Conservation (phyloP, 2,797 vertebrate genomes). For the Strix occidentalis region DNA sequence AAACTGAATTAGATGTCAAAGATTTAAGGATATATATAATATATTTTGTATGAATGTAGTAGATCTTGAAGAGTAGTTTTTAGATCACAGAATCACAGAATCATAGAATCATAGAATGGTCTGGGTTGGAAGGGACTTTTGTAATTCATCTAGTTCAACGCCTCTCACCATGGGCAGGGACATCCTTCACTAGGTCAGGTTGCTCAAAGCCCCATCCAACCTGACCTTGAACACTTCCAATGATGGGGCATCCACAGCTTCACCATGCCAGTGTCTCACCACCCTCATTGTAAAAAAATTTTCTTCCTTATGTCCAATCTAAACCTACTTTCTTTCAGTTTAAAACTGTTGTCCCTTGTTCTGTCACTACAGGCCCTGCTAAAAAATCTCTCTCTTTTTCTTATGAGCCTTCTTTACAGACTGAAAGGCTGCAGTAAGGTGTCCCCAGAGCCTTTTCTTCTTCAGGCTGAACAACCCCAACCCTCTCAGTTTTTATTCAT, state of each 20-base stretch:
- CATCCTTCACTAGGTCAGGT: not conserved
- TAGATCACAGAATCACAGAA: not conserved
- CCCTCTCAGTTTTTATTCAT: not conserved
- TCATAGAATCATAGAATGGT: not conserved
- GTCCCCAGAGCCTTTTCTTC: not conserved
- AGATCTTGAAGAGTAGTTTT: not conserved
- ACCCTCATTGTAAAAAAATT: not conserved
- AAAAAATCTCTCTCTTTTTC: not conserved
- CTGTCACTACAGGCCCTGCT: not conserved
- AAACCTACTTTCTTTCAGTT: not conserved
- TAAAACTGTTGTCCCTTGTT: not conserved
- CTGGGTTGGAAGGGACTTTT: not conserved
- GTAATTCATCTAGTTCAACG: not conserved
- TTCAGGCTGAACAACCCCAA: not conserved
- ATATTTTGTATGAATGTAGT: not conserved
- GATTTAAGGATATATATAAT: not conserved
- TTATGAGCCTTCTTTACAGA: not conserved
- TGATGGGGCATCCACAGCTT: not conserved
- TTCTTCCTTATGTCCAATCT: not conserved
- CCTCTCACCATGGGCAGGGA: not conserved
- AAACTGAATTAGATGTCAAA: not conserved
- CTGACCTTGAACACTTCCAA: not conserved
- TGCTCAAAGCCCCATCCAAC: not conserved
- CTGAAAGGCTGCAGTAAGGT: not conserved
- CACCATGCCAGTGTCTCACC: not conserved